Evolutionary conservation across 2,888 invertebrate species (phyloP).

Genomic region (Melanargia galathea): DNA sequence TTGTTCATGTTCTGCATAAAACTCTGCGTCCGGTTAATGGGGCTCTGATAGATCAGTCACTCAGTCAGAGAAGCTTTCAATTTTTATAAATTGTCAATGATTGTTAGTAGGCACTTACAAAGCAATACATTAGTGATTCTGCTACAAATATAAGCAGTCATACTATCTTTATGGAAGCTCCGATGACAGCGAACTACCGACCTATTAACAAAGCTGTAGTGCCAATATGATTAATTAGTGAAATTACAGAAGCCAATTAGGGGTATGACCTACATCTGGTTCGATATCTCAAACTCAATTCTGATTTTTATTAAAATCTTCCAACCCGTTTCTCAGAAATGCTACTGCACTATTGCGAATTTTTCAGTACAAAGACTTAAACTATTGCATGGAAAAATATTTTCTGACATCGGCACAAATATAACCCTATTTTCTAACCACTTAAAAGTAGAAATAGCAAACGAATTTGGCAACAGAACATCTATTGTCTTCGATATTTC

Average conservation of each 20-base stretch:
- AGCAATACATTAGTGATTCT: not conserved
- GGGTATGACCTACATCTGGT: not conserved
- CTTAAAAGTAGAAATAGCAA: not conserved
- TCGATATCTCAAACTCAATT: not conserved
- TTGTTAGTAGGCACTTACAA: not conserved
- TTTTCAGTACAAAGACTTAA: no score
- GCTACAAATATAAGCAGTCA: not conserved
- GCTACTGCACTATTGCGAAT: not conserved
- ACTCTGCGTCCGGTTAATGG: no score
- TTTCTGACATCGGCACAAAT: not conserved
- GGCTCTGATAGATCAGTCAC: not conserved
- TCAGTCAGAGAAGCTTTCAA: no score
- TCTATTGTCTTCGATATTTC: slow-evolving; percentile 25
- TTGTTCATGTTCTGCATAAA: no score
- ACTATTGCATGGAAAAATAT: not conserved
- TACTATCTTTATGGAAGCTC: not conserved
- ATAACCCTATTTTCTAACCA: not conserved
- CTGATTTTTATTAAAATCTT: not conserved
- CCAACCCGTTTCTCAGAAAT: not conserved
- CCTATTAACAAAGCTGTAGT: not conserved
- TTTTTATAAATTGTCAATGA: no score
- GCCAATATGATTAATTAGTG: not conserved
- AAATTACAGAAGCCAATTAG: not conserved
- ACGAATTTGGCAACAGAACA: slow-evolving; percentile 13
- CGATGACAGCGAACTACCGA: not conserved